phyloP scores from a whole-genome alignment of 2,888 invertebrate genomes.

The Caenorhabditis plicata region DNA sequence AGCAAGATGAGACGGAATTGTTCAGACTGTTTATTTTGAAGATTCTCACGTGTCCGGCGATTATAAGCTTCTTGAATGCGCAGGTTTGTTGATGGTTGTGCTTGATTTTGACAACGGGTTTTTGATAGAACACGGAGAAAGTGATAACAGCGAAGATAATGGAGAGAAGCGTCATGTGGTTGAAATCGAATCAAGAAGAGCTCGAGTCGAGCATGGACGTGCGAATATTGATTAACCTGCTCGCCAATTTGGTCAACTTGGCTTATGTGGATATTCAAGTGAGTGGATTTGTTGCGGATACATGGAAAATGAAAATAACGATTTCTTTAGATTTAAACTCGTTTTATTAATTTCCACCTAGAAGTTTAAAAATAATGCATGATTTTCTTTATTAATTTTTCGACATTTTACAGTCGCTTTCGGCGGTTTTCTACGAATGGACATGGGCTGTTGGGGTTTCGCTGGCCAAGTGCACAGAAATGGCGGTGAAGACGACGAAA shows the following conservation, averaged over 20 bases:
- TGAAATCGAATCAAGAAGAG: constrained; percentile 30
- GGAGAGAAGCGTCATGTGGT: constrained; percentile 23
- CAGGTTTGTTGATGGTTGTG: constrained; percentile 20
- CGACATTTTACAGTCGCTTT: constrained; percentile 12
- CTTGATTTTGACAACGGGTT: too few species aligned
- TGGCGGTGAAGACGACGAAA: constrained; percentile 19
- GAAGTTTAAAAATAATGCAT: neutral
- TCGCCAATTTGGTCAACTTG: constrained; percentile 61
- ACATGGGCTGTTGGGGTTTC: constrained; percentile 41
- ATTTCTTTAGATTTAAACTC: too few species aligned
- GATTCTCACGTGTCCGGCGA: constrained; percentile 44
- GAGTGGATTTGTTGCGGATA: too few species aligned
- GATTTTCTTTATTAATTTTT: neutral
- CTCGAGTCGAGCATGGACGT: constrained; percentile 29
- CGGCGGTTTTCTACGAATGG: constrained; percentile 37
- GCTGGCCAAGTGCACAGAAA: constrained; percentile 39
- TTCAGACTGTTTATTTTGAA: constrained; percentile 24
- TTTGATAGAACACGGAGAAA: constrained; percentile 26
- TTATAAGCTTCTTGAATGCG: constrained; percentile 38
- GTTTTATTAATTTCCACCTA: too few species aligned
- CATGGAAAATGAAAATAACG: neutral
- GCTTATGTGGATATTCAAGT: constrained; percentile 48
- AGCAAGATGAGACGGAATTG: constrained; percentile 4
- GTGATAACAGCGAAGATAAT: constrained; percentile 33
- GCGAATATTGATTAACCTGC: constrained; percentile 39